Conservation (phyloP, 2,888 invertebrate species). For the Piscicola geometra region DNA sequence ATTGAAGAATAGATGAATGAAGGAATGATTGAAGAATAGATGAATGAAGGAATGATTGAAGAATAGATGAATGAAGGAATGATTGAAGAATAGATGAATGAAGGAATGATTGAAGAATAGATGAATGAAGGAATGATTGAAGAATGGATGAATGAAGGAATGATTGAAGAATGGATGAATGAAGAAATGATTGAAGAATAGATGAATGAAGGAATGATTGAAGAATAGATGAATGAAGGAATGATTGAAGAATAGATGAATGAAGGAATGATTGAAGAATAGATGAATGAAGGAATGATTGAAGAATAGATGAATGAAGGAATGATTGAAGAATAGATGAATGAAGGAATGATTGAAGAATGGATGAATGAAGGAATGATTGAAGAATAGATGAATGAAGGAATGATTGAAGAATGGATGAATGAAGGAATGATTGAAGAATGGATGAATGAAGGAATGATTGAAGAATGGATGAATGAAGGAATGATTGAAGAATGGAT, state of each 20-base stretch:
- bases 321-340: neutral
- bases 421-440: neutral
- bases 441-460: neutral
- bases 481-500: too few species aligned
- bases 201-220: too few species aligned
- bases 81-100: too few species aligned
- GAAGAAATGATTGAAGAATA: neutral
- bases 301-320: neutral
- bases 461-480: neutral
- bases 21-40: neutral
- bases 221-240: too few species aligned
- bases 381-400: neutral
- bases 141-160: neutral
- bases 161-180: neutral
- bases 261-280: neutral
- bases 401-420: neutral
- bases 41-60: neutral
- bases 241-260: neutral
- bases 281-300: neutral
- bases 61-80: too few species aligned
- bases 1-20: neutral
- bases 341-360: too few species aligned
- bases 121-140: neutral
- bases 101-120: neutral
- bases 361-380: too few species aligned